Conservation (phyloP, 2,113 vertebrate species). For the Lophius piscatorius region DNA sequence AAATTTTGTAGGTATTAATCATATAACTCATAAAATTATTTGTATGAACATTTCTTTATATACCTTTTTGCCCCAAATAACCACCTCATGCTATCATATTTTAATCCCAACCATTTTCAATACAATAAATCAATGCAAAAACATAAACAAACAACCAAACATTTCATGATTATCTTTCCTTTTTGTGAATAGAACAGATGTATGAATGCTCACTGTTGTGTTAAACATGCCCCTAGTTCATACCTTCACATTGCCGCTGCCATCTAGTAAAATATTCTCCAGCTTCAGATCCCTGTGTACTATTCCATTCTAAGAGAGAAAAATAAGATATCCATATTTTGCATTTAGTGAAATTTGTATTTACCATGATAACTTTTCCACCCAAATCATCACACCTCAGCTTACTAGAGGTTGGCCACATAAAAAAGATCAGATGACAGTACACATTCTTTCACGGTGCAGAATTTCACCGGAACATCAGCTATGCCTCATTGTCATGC, state of each 20-base stretch:
- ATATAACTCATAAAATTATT: neutral
- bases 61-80: neutral
- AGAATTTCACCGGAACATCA: constrained; percentile 50
- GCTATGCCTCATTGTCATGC: constrained; percentile 67
- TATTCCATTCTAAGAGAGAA: constrained; percentile 85
- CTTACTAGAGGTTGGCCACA: constrained; percentile 14
- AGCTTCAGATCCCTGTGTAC: constrained; percentile 97
- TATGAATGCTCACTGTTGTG: neutral
- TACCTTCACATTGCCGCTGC: constrained; percentile 92
- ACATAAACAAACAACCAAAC: neutral
- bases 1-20: neutral
- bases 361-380: constrained; percentile 5
- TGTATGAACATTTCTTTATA: neutral
- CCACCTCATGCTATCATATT: neutral
- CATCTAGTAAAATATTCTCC: constrained; percentile 96
- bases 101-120: neutral
- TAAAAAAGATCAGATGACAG: constrained; percentile 40
- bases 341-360: neutral
- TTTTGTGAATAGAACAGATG: neutral
- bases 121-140: neutral
- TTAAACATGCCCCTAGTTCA: constrained; percentile 4
- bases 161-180: neutral
- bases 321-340: neutral
- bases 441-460: constrained; percentile 47
- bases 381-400: neutral